Evolutionary conservation across 2,888 invertebrate species (phyloP).

Genomic region (Metacarcinus magister): DNA sequence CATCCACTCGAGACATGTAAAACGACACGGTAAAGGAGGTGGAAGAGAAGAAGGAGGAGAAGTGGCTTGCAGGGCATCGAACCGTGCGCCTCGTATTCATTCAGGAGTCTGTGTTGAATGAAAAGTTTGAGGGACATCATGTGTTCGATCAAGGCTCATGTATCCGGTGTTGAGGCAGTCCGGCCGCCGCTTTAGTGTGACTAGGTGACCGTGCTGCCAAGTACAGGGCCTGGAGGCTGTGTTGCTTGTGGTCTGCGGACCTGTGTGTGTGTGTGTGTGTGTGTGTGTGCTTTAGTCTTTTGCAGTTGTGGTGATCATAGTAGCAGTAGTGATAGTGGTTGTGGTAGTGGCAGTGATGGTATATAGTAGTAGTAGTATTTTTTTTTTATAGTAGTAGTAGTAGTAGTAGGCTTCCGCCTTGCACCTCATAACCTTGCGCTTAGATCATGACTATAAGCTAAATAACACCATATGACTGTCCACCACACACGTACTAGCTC

Average conservation of each 20-base stretch:
- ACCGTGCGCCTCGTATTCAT: too few relatives aligned
- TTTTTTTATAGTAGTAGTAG: not conserved
- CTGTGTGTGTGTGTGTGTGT: conserved; percentile 51
- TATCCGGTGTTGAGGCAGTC: too few relatives aligned
- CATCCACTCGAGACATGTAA: not conserved
- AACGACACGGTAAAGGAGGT: not conserved
- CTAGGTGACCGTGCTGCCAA: too few relatives aligned
- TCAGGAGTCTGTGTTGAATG: too few relatives aligned
- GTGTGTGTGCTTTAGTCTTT: not conserved
- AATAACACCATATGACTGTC: too few relatives aligned
- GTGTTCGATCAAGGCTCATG: too few relatives aligned
- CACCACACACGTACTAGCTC: not conserved
- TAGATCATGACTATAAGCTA: not conserved
- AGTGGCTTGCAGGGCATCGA: not conserved
- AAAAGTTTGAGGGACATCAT: too few relatives aligned
- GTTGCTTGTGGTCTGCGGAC: not conserved
- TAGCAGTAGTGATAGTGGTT: not conserved
- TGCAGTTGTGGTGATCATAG: not conserved
- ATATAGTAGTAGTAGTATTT: not conserved
- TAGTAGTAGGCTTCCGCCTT: not conserved
- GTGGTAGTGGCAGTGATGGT: not conserved
- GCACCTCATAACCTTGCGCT: not conserved
- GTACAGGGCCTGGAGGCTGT: not conserved
- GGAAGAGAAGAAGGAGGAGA: not conserved
- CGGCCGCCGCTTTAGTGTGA: too few relatives aligned